Percentiles rank a stretch among this genome's conserved stretches.
phyloP scores from a whole-genome alignment of 2,113 vertebrate genomes.

The Hippopotamus amphibius region DNA sequence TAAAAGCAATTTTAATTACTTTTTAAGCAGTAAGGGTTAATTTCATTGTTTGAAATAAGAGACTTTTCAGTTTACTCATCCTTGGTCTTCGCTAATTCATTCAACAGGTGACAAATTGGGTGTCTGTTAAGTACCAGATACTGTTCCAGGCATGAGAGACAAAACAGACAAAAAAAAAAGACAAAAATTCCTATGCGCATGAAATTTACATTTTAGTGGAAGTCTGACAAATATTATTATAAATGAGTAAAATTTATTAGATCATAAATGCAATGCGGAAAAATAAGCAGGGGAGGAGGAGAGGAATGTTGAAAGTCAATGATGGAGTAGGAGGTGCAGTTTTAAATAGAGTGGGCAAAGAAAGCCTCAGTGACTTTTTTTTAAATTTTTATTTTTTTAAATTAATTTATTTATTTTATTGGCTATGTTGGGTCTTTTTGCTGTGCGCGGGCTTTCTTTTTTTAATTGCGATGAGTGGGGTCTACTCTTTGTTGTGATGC shows the following conservation, averaged over 20 bases:
- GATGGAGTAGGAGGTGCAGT: not conserved
- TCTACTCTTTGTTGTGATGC: too few species aligned
- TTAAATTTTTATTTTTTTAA: too few species aligned
- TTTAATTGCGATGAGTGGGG: too few species aligned
- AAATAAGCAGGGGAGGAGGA: not conserved
- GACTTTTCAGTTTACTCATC: not conserved
- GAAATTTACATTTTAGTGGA: not conserved
- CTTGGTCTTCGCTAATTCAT: slow-evolving; percentile 34
- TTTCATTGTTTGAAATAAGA: slow-evolving; percentile 44
- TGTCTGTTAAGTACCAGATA: not conserved
- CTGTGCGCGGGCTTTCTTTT: too few species aligned
- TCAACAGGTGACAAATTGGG: not conserved
- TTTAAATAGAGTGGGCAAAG: not conserved
- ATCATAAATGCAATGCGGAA: not conserved
- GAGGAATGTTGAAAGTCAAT: not conserved
- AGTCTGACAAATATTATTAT: not conserved
- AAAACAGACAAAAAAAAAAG: not conserved
- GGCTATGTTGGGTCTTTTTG: too few species aligned
- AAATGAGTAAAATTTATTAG: not conserved
- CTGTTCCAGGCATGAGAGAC: not conserved
- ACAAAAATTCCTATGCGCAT: not conserved
- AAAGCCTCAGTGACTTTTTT: not conserved
- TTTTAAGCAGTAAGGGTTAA: not conserved
- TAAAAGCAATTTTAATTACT: not conserved
- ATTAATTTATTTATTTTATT: not conserved